Evolutionary conservation across 2,888 invertebrate genomes (phyloP).

Genomic region (Abscondita cerata): DNA sequence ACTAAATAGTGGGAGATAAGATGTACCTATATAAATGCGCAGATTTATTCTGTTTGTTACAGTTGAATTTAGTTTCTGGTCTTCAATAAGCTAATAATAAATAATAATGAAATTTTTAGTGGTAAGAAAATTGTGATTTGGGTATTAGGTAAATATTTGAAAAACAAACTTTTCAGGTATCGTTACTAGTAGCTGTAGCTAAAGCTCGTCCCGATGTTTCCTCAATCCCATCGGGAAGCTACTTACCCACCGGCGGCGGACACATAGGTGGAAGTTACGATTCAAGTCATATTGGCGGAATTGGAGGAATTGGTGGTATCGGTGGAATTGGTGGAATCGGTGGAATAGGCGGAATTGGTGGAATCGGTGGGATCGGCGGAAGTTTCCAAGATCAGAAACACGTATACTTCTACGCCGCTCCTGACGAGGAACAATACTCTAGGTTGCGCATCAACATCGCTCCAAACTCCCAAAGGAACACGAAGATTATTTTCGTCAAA

Average conservation of each 20-base stretch:
- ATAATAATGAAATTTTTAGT: constrained; percentile 16
- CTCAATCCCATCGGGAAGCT: constrained; percentile 21
- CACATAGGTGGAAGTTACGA: constrained; percentile 2
- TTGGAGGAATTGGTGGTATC: constrained; percentile 10
- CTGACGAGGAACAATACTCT: constrained; percentile 47
- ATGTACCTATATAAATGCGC: constrained; percentile 12
- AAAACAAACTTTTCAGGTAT: constrained; percentile 7
- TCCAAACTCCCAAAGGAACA: constrained; percentile 39
- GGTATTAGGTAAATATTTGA: not conserved
- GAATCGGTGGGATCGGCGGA: constrained; percentile 46
- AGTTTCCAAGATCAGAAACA: constrained; percentile 46
- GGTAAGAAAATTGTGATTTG: constrained; percentile 13
- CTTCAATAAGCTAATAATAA: not conserved
- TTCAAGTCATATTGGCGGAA: not conserved
- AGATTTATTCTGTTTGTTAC: not conserved
- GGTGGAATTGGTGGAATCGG: constrained; percentile 3
- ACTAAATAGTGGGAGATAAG: constrained; percentile 20
- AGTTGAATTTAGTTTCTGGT: constrained; percentile 11
- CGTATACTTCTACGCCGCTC: constrained; percentile 53
- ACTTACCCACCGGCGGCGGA: constrained; percentile 10
- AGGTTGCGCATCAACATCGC: constrained; percentile 40
- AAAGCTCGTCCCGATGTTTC: constrained; percentile 23
- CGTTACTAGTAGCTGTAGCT: constrained; percentile 2
- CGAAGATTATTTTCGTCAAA: constrained; percentile 22
- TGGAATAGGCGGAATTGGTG: constrained; percentile 4